Evolutionary conservation across 2,797 vertebrate species (phyloP).

Genomic region (Antrozous pallidus): DNA sequence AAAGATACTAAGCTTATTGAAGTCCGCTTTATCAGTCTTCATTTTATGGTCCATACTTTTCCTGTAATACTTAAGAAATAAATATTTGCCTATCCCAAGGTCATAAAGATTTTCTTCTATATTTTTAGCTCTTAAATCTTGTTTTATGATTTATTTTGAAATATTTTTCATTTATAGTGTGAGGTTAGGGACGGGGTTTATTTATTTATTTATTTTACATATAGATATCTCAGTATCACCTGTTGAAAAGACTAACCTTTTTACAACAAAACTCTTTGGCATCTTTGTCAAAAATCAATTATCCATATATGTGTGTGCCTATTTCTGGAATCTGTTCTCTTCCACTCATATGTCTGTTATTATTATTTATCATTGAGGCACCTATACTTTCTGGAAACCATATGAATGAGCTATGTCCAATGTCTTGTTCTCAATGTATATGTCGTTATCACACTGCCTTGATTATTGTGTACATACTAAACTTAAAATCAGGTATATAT

Average conservation of each 20-base stretch:
- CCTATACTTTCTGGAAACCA: not conserved
- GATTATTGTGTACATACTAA: not conserved
- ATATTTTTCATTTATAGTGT: not conserved
- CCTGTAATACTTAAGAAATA: not conserved
- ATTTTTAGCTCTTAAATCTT: not conserved
- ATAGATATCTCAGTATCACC: not conserved
- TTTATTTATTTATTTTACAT: not conserved
- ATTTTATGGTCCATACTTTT: not conserved
- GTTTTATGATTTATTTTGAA: not conserved
- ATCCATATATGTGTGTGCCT: not conserved
- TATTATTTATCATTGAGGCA: not conserved
- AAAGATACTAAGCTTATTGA: not conserved
- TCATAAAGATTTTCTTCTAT: not conserved
- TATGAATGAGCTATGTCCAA: not conserved
- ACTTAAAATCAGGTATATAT: not conserved
- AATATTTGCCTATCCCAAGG: not conserved
- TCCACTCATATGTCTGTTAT: not conserved
- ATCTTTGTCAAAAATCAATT: not conserved
- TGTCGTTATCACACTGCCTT: not conserved
- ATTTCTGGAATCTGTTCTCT: not conserved
- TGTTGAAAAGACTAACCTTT: not conserved
- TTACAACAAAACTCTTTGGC: not conserved
- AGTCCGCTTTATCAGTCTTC: not conserved
- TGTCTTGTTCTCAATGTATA: not conserved
- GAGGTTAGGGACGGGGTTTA: not conserved